phyloP scores from a whole-genome alignment of 2,113 vertebrate genomes.

The Solea solea region DNA sequence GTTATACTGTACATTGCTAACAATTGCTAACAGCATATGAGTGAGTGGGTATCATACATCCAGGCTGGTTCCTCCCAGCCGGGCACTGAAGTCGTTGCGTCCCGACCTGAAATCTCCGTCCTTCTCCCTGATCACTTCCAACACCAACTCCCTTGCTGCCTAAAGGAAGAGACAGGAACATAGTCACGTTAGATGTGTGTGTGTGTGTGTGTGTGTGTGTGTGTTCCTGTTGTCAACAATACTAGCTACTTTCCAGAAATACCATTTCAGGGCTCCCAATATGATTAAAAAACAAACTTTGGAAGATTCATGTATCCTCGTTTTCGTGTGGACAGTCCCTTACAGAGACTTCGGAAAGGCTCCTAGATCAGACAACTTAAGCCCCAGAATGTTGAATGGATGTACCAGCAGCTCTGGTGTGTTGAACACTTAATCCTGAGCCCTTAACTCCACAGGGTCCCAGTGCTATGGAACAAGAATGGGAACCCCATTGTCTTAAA shows the following conservation, averaged over 20 bases:
- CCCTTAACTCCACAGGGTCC: too few relatives aligned
- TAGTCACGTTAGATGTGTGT: not conserved
- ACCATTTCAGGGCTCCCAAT: too few relatives aligned
- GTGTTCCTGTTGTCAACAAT: not conserved
- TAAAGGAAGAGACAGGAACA: conserved; percentile 57
- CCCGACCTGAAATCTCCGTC: conserved; percentile 91
- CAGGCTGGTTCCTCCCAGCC: conserved; percentile 89
- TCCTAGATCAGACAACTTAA: too few relatives aligned
- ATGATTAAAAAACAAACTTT: too few relatives aligned
- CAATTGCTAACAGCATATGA: not conserved
- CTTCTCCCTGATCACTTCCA: conserved; percentile 95
- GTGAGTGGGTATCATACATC: conserved; percentile 80
- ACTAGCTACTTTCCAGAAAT: not conserved
- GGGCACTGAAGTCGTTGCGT: conserved; percentile 87
- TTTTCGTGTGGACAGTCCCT: too few relatives aligned
- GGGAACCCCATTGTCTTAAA: too few relatives aligned
- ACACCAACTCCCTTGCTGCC: conserved; percentile 93
- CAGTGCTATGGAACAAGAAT: too few relatives aligned
- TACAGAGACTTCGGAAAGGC: too few relatives aligned
- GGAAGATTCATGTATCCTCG: too few relatives aligned
- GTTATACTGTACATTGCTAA: not conserved
- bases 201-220: not conserved
- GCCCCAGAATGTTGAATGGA: too few relatives aligned
- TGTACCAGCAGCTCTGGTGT: too few relatives aligned
- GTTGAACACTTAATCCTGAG: too few relatives aligned